phyloP scores from a whole-genome alignment of 2,888 invertebrate species.

The Mesorhabditis sp. region DNA sequence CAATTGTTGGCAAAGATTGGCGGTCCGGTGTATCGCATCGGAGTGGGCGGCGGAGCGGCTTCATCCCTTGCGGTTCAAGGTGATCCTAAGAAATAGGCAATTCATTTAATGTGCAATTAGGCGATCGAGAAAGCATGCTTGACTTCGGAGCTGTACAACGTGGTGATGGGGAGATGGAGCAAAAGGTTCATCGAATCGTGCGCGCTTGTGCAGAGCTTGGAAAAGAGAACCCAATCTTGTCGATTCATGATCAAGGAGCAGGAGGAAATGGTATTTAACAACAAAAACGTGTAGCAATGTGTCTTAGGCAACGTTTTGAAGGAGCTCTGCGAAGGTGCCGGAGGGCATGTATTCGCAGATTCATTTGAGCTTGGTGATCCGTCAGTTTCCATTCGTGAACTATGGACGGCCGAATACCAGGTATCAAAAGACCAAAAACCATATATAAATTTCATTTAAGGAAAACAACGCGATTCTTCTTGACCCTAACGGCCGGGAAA shows the following conservation, averaged over 20 bases:
- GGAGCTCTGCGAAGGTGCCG: slow-evolving; percentile 85
- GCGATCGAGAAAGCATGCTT: slow-evolving; percentile 71
- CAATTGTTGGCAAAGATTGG: slow-evolving; percentile 85
- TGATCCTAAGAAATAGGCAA: neutral
- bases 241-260: slow-evolving; percentile 98
- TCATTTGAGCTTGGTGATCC: slow-evolving; percentile 88
- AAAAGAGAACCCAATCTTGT: slow-evolving; percentile 78
- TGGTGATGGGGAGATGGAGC: slow-evolving; percentile 96
- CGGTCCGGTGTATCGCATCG: slow-evolving; percentile 93
- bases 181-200: slow-evolving; percentile 88
- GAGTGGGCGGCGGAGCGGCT: slow-evolving; percentile 96
- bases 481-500: slow-evolving; percentile 66
- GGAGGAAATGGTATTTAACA: slow-evolving; percentile 73
- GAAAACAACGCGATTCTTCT: slow-evolving; percentile 72
- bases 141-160: slow-evolving; percentile 96
- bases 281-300: neutral
- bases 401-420: slow-evolving; percentile 96
- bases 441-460: slow-evolving; percentile 17
- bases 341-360: slow-evolving; percentile 82
- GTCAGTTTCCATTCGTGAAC: slow-evolving; percentile 83
- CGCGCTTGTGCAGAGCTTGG: slow-evolving; percentile 80
- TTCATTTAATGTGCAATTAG: slow-evolving; percentile 70
- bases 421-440: slow-evolving; percentile 12
- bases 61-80: slow-evolving; percentile 75
- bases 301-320: slow-evolving; percentile 84